Conservation (phyloP, 2,113 vertebrate genomes). For the Heloderma charlesbogerti region DNA sequence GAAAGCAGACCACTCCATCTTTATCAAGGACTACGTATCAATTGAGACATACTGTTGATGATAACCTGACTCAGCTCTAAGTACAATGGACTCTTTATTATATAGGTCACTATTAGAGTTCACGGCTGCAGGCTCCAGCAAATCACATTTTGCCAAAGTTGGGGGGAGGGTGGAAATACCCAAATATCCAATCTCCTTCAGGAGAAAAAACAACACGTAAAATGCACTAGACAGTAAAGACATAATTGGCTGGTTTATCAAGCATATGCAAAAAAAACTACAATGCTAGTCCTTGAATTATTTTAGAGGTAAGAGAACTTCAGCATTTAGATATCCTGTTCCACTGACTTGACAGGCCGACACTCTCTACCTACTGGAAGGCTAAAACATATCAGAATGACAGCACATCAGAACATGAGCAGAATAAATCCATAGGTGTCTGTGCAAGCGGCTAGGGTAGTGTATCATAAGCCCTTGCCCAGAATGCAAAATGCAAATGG, state of each 20-base stretch:
- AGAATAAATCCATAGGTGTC: not conserved
- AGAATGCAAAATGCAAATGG: conserved; percentile 2
- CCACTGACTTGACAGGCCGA: not conserved
- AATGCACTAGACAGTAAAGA: not conserved
- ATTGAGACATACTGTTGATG: conserved; percentile 40
- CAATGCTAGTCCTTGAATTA: conserved; percentile 2
- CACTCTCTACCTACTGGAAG: not conserved
- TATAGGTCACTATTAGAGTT: conserved; percentile 52
- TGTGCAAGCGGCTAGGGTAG: not conserved
- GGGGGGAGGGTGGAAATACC: not conserved
- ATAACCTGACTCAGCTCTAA: conserved; percentile 68
- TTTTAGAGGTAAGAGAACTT: conserved; percentile 17
- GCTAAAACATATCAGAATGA: not conserved
- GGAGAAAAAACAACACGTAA: not conserved
- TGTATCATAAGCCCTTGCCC: conserved; percentile 7
- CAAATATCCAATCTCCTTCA: not conserved
- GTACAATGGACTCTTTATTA: conserved; percentile 68
- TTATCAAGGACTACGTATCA: conserved; percentile 71
- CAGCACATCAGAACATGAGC: conserved; percentile 22
- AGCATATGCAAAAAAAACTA: not conserved
- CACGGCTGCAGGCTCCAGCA: conserved; percentile 58
- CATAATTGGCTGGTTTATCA: not conserved
- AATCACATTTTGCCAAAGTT: conserved; percentile 37
- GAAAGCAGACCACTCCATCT: conserved; percentile 67
- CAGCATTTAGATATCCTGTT: conserved; percentile 20